phyloP scores from a whole-genome alignment of 2,797 vertebrate species.

The Notolepis coatsorum region DNA sequence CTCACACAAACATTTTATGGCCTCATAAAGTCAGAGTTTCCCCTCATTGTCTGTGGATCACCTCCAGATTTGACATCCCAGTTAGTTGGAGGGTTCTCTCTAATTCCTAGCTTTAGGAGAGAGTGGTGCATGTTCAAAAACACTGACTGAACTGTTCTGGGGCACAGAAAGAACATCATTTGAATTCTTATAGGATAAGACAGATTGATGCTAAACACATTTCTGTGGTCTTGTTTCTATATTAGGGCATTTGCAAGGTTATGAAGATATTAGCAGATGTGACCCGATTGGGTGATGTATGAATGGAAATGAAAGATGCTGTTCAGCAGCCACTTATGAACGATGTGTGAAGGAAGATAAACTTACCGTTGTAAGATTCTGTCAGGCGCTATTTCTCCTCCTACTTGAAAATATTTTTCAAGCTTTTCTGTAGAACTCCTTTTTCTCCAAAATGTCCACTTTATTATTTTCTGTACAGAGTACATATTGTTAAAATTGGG shows the following conservation, averaged over 20 bases:
- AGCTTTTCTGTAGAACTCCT: slow-evolving; percentile 8
- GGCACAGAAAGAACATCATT: no score
- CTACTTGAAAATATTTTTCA: background rate
- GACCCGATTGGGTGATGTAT: slow-evolving; percentile 21
- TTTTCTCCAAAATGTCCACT: background rate
- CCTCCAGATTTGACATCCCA: no score
- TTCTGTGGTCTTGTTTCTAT: slow-evolving; percentile 59
- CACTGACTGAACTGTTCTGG: no score
- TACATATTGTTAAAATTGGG: background rate
- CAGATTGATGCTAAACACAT: slow-evolving; percentile 50
- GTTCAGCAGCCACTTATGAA: slow-evolving; percentile 25
- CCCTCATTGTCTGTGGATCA: no score
- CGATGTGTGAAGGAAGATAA: slow-evolving; percentile 44
- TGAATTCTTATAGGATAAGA: slow-evolving; percentile 44
- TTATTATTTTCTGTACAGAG: background rate
- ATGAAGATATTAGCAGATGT: slow-evolving; percentile 50
- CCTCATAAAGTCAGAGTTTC: no score
- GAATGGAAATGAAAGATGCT: background rate
- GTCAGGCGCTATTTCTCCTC: background rate
- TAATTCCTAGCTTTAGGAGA: no score
- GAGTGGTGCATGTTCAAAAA: no score
- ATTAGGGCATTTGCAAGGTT: slow-evolving; percentile 56
- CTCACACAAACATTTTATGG: no score
- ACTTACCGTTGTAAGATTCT: background rate
- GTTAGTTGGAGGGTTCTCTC: no score